Conservation (phyloP, 2,888 invertebrate genomes). For the Netelia inedita region DNA sequence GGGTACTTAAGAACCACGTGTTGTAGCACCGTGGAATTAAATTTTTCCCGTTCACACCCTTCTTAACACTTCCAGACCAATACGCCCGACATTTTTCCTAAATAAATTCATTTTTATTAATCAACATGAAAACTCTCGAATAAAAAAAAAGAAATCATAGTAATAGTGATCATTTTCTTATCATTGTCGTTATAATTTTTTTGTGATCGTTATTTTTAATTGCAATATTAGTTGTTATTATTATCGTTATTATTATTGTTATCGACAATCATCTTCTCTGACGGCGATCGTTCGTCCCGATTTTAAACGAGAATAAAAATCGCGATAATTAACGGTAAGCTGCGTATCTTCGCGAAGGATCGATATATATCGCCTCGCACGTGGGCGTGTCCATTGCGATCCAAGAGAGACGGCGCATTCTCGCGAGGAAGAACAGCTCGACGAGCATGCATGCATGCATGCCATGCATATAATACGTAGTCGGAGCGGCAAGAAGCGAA, state of each 20-base stretch:
- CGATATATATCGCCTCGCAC: conserved; percentile 65
- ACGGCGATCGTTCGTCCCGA: conserved; percentile 33
- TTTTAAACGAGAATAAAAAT: conserved; percentile 72
- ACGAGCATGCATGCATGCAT: conserved; percentile 48
- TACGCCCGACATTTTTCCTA: background rate
- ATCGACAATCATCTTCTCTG: conserved; percentile 29
- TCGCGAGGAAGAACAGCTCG: conserved; percentile 68
- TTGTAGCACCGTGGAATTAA: conserved; percentile 59
- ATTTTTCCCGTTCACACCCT: conserved; percentile 28
- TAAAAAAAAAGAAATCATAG: too few relatives aligned
- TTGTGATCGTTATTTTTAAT: background rate
- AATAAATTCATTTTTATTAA: too few relatives aligned
- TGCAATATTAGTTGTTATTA: conserved; percentile 6
- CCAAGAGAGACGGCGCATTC: conserved; percentile 72
- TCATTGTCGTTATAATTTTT: too few relatives aligned
- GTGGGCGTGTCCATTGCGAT: conserved; percentile 68
- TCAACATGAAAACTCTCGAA: too few relatives aligned
- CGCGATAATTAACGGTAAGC: conserved; percentile 75
- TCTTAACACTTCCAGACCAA: background rate
- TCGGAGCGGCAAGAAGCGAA: conserved; percentile 30
- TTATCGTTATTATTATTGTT: conserved; percentile 20
- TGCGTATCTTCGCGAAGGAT: conserved; percentile 60
- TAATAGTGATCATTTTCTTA: too few relatives aligned
- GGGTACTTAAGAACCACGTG: conserved; percentile 54
- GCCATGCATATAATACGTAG: conserved; percentile 15